Conservation (phyloP, 2,113 vertebrate genomes). For the Jacana jacana region DNA sequence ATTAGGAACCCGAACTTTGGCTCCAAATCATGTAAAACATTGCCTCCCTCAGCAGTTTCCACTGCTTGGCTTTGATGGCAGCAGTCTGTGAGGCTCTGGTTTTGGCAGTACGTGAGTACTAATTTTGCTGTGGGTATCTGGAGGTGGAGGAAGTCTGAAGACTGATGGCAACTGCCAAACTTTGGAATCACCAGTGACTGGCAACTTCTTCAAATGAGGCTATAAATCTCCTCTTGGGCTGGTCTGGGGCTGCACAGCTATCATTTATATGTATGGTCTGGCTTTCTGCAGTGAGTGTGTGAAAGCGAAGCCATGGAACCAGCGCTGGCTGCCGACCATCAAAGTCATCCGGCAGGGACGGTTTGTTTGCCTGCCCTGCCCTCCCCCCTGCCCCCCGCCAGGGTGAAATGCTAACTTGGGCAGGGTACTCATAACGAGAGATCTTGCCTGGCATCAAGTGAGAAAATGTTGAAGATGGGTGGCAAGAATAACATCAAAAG, state of each 20-base stretch:
- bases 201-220: background rate
- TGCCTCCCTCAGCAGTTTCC: background rate
- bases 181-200: background rate
- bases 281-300: background rate
- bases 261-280: background rate
- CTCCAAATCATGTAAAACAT: background rate
- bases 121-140: background rate
- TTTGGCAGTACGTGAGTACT: background rate
- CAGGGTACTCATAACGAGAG: background rate
- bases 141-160: background rate
- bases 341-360: background rate
- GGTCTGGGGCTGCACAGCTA: background rate
- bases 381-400: background rate
- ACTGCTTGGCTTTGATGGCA: background rate
- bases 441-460: background rate
- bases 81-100: background rate
- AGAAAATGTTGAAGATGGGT: background rate
- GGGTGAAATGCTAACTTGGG: background rate
- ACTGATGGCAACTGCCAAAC: background rate
- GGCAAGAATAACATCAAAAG: background rate
- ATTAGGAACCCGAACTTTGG: background rate
- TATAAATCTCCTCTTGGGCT: background rate
- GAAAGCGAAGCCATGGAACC: background rate
- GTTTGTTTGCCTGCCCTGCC: background rate
- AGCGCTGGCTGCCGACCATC: background rate